phyloP scores from a whole-genome alignment of 2,797 vertebrate genomes.

The Yasuhikotakia modesta region DNA sequence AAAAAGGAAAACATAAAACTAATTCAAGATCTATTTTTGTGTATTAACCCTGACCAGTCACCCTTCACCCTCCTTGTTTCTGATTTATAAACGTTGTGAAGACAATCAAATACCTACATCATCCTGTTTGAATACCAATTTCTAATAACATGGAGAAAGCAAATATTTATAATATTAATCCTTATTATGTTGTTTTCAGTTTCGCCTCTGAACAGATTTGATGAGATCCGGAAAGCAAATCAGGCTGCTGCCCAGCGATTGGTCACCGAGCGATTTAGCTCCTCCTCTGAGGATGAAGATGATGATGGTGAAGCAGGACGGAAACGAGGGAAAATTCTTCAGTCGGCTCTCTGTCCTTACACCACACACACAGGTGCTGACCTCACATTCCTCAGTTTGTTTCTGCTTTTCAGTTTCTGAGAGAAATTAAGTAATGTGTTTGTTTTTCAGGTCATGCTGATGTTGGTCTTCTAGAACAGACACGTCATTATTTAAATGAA shows the following conservation, averaged over 20 bases:
- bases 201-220: conserved; percentile 84
- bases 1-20: too few relatives aligned
- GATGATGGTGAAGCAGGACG: conserved; percentile 75
- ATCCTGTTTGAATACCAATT: too few relatives aligned
- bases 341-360: conserved; percentile 87
- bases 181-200: too few relatives aligned
- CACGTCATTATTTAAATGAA: conserved; percentile 89
- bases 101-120: too few relatives aligned
- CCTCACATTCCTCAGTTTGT: background rate
- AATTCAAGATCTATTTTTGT: too few relatives aligned
- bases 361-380: conserved; percentile 84
- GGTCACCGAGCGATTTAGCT: conserved; percentile 79
- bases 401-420: background rate
- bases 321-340: conserved; percentile 86
- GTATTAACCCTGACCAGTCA: too few relatives aligned
- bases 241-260: conserved; percentile 86
- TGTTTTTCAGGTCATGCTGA: conserved; percentile 35
- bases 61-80: too few relatives aligned
- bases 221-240: conserved; percentile 91
- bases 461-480: conserved; percentile 74
- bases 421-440: background rate
- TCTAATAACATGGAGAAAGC: too few relatives aligned
- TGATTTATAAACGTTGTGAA: too few relatives aligned
- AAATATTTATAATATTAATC: too few relatives aligned
- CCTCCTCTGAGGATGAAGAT: conserved; percentile 83